These are phyloP conservation scores for Drosophila mayri DNA, from an alignment of 1,140 invertebrate genomes.

Conservation along the genomic window DNA sequence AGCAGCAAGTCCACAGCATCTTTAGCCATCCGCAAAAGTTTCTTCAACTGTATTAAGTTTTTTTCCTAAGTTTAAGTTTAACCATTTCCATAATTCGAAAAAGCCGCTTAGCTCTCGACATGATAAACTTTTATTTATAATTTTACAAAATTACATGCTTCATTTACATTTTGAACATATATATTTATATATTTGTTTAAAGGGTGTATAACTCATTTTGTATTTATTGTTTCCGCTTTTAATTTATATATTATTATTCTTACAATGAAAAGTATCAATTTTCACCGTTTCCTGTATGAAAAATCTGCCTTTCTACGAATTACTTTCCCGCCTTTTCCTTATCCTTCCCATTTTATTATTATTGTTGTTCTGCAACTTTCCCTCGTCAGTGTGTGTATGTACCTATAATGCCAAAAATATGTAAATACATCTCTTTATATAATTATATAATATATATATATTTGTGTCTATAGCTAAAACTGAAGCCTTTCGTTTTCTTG, in stretches of 20 bases:
- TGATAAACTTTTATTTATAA: slow-evolving; percentile 75
- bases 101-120: slow-evolving; percentile 57
- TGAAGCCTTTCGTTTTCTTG: slow-evolving; percentile 79
- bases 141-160: slow-evolving; percentile 77
- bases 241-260: slow-evolving; percentile 44
- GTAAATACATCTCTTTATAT: slow-evolving; percentile 79
- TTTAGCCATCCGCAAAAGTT: too few species aligned
- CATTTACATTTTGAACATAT: slow-evolving; percentile 66
- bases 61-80: slow-evolving; percentile 40
- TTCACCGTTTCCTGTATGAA: slow-evolving; percentile 71
- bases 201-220: slow-evolving; percentile 51
- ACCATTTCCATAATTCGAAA: slow-evolving; percentile 13
- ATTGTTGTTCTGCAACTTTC: slow-evolving; percentile 58
- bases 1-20: too few species aligned
- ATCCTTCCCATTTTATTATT: slow-evolving; percentile 8
- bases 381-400: slow-evolving; percentile 51
- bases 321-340: slow-evolving; percentile 12
- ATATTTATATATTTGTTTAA: slow-evolving; percentile 37
- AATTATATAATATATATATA: slow-evolving; percentile 52
- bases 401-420: slow-evolving; percentile 79
- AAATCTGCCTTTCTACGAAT: slow-evolving; percentile 50
- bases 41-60: neutral
- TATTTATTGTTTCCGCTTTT: slow-evolving; percentile 53
- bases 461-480: slow-evolving; percentile 76
- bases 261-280: slow-evolving; percentile 62